Base-by-base conservation (phyloP, 2,888 invertebrate genomes). In the Hesperia comma region DNA sequence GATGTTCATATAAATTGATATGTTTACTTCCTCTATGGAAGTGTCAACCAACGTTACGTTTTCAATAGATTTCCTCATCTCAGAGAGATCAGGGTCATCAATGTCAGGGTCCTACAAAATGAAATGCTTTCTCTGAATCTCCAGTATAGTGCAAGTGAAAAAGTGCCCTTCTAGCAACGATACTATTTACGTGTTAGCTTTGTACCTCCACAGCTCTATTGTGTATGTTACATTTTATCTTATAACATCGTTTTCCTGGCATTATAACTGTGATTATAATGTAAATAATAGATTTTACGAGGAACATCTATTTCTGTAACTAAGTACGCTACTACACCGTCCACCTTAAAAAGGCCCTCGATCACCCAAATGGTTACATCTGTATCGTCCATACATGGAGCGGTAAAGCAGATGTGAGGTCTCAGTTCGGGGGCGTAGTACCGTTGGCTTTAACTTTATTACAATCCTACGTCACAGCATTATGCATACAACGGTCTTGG, bases 401-500 rank as follows among this genome's bases (percentile, higher is more conserved):
- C 17, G 33, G 33, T 55, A 56, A 32, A 46, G 55, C 61, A 53
- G 21, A 61, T 46, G 26, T 63, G 67, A 70, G 69, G 63, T 66
- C 54, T 64, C 53, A 53, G 60, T 69, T 69, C 64, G 71, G 66
- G 63, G 63, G 46, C 46, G 32, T 61, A 60, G 67, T 74, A 74
- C 73, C 72, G 72, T 74, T 74, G 61, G 60, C 61, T 64, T 43
- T 55, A 69, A 49, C 19, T 37, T 33, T 32, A 60, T 26, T 5
- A 17, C 12, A 10, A 56, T 67, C 72, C 73, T 69, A 70, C 74
- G 71, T 73, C 67, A 49, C 41, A 60, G 58, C 62, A 63, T 56
- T 63, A 61, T 49, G 51, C 40, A 63, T 62, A 15, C 41, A 41
- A 7, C 12, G 41, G 14, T 41, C 54, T 68, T 58, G 43, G 51